phyloP scores from a whole-genome alignment of 1,140 invertebrate species.

The Aphidius gifuensis region DNA sequence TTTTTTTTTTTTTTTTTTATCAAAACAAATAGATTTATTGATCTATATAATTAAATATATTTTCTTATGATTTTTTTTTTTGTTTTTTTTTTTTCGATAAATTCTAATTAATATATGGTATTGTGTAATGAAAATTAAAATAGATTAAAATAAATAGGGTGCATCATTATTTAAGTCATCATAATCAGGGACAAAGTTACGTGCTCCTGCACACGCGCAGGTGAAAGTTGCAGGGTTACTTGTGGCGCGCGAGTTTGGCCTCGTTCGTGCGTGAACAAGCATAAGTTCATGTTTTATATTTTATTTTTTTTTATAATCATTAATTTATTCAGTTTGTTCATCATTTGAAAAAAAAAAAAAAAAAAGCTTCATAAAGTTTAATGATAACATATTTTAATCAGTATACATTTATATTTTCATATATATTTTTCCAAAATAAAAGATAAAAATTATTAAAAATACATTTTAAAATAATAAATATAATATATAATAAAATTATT shows the following conservation, averaged over 20 bases:
- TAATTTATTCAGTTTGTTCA: too few species aligned
- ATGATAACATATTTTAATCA: background rate
- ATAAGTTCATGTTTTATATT: constrained; percentile 3
- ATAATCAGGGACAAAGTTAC: constrained; percentile 13
- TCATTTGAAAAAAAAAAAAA: background rate
- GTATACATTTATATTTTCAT: too few species aligned
- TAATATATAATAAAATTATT: too few species aligned
- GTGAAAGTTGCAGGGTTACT: constrained; percentile 44
- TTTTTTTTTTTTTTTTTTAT: too few species aligned
- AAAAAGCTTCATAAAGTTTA: background rate
- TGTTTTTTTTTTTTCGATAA: too few species aligned
- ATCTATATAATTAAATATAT: too few species aligned
- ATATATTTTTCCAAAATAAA: too few species aligned
- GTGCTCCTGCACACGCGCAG: constrained; percentile 30
- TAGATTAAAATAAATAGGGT: constrained; percentile 11
- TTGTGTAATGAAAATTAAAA: constrained; percentile 7
- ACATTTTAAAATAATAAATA: too few species aligned
- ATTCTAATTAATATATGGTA: background rate
- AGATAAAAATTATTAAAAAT: too few species aligned
- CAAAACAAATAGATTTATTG: too few species aligned
- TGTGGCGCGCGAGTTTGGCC: constrained; percentile 36
- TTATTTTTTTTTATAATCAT: constrained; percentile 9
- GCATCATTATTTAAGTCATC: background rate
- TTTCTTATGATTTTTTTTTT: too few species aligned
- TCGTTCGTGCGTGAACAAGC: constrained; percentile 33